Conservation (phyloP, 2,113 vertebrate species). For the Oceanites oceanicus region DNA sequence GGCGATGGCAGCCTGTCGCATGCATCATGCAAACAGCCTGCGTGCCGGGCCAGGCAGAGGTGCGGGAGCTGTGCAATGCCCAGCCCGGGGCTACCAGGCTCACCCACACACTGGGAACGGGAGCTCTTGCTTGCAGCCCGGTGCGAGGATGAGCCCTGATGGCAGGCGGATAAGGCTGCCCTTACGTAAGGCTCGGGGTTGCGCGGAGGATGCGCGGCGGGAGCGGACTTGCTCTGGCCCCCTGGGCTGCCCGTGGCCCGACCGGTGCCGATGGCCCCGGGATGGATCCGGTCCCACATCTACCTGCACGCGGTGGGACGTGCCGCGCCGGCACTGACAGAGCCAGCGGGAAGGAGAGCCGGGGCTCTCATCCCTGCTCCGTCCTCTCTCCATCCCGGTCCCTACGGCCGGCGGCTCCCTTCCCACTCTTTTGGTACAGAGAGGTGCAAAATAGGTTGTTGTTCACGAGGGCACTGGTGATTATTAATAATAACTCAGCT, state of each 20-base stretch:
- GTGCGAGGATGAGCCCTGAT: neutral
- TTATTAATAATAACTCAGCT: conserved; percentile 44
- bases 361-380: neutral
- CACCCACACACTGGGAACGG: neutral
- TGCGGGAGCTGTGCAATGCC: neutral
- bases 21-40: neutral
- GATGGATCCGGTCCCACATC: accelerated
- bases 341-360: neutral
- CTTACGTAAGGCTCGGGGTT: conserved; percentile 13
- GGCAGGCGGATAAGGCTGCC: neutral
- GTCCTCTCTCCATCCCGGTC: accelerated
- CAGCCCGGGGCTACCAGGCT: neutral
- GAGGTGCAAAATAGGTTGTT: neutral
- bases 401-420: neutral
- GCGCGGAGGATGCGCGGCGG: neutral
- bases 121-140: neutral
- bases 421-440: neutral
- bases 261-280: neutral
- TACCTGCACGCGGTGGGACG: neutral
- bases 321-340: accelerated
- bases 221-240: conserved; percentile 45
- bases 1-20: neutral
- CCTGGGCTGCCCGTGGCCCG: neutral
- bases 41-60: neutral
- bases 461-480: neutral